Conservation (phyloP, 2,888 invertebrate species). For the Drosophila buzzatii region DNA sequence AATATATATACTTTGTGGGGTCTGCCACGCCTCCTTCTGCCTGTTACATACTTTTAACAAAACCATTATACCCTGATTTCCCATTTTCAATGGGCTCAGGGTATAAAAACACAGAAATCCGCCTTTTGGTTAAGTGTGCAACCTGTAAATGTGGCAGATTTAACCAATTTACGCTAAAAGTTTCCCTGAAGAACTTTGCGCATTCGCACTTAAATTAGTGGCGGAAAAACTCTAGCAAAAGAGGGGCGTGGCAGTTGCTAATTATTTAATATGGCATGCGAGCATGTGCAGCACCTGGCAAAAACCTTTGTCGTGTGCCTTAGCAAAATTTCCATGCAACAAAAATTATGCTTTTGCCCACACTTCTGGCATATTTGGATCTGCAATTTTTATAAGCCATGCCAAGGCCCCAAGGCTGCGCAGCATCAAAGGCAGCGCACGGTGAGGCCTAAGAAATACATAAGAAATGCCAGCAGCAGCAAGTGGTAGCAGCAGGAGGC, state of each 20-base stretch:
- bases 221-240: background rate
- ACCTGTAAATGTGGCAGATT: constrained; percentile 69
- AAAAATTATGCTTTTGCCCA: constrained; percentile 2
- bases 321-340: constrained; percentile 3
- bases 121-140: constrained; percentile 69
- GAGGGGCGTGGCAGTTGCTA: constrained; percentile 19
- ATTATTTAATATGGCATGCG: constrained; percentile 48
- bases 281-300: constrained; percentile 25
- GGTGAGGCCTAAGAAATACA: constrained; percentile 24
- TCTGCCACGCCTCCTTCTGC: no score
- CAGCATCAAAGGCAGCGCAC: constrained; percentile 42
- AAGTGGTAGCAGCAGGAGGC: background rate
- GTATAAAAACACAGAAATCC: background rate
- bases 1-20: no score
- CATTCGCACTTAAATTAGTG: background rate
- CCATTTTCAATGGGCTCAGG: no score
- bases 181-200: background rate
- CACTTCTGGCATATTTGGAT: constrained; percentile 35
- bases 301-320: constrained; percentile 22
- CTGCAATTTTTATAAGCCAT: constrained; percentile 60
- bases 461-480: constrained; percentile 1
- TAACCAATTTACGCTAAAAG: constrained; percentile 64
- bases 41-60: no score
- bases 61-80: no score
- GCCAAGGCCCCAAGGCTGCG: constrained; percentile 37